Conservation (phyloP, 2,888 invertebrate species). For the Gryllus longicercus region DNA sequence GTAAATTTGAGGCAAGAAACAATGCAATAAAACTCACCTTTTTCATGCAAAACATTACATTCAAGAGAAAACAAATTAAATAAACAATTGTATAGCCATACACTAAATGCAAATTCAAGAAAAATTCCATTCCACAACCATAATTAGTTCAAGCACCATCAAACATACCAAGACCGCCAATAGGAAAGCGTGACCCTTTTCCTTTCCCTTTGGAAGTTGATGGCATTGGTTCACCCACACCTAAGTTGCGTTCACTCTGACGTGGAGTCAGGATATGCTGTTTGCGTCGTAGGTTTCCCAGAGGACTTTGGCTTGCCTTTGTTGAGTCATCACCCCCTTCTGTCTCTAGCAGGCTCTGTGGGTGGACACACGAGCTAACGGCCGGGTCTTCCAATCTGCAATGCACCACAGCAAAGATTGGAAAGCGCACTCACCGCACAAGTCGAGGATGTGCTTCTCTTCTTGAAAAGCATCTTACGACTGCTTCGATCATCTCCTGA, state of each 20-base stretch:
- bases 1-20: too few relatives aligned
- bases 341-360: constrained; percentile 75
- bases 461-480: constrained; percentile 81
- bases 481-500: constrained; percentile 71
- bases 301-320: constrained; percentile 72
- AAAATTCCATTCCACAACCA: neutral
- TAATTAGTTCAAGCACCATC: neutral
- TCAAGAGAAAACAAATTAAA: too few relatives aligned
- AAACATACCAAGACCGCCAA: constrained; percentile 69
- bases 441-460: constrained; percentile 83
- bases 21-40: too few relatives aligned
- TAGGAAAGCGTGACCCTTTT: constrained; percentile 57
- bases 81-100: too few relatives aligned
- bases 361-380: constrained; percentile 9
- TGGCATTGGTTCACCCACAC: constrained; percentile 53
- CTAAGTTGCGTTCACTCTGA: constrained; percentile 76
- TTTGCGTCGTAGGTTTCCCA: constrained; percentile 70
- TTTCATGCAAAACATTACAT: too few relatives aligned
- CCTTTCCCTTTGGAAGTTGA: constrained; percentile 44
- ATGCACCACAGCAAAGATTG: neutral
- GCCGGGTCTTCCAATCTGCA: neutral
- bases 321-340: constrained; percentile 70
- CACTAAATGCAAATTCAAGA: neutral
- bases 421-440: constrained; percentile 63
- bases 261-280: constrained; percentile 72